These are phyloP conservation scores for Steatocranus sp. DNA, from an alignment of 2,797 vertebrate genomes.

Conservation along the genomic window DNA sequence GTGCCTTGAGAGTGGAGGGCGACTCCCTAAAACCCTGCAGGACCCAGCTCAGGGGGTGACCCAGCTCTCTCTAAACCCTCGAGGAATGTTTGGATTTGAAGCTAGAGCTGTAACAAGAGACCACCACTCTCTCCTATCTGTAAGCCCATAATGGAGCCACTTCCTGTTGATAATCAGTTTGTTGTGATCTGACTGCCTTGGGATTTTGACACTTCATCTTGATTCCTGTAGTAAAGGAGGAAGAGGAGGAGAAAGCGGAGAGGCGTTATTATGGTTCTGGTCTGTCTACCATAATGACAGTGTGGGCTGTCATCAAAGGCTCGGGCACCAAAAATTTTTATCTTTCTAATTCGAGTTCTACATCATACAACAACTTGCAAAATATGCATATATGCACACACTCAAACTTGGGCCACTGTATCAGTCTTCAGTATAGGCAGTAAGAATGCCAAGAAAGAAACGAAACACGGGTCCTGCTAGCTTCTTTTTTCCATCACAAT, in stretches of 20 bases:
- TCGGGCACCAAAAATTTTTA: not conserved
- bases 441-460: not conserved
- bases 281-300: conserved; percentile 40
- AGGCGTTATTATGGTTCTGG: conserved; percentile 40
- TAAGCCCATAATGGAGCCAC: conserved; percentile 78
- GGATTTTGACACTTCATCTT: conserved; percentile 68
- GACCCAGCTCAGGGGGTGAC: conserved; percentile 44
- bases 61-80: conserved; percentile 63
- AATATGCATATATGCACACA: not conserved
- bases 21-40: conserved; percentile 61
- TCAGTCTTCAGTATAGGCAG: not conserved
- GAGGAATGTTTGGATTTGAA: conserved; percentile 72
- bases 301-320: conserved; percentile 27
- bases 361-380: not conserved
- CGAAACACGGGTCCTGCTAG: not conserved
- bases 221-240: conserved; percentile 20
- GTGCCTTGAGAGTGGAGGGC: conserved; percentile 12
- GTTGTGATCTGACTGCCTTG: conserved; percentile 68
- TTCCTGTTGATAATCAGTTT: conserved; percentile 76
- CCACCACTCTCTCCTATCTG: conserved; percentile 51
- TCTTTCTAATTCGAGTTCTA: conserved; percentile 15
- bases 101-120: conserved; percentile 73
- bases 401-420: not conserved
- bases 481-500: not conserved
- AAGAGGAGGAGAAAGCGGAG: not conserved